Evolutionary conservation across 2,888 invertebrate species (phyloP).

Genomic region (Piscicola geometra): DNA sequence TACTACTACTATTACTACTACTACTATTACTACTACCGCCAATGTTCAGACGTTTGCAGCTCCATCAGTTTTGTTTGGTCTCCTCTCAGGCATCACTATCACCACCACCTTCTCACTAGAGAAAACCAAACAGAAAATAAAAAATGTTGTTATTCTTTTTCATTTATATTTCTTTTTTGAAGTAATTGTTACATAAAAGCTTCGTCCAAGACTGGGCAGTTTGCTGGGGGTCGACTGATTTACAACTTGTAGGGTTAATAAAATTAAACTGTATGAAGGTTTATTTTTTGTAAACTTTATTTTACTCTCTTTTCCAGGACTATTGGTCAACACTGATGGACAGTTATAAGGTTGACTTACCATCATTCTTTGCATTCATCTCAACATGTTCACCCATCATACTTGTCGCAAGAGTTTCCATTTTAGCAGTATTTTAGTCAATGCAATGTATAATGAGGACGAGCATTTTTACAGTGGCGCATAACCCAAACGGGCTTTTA

Average conservation of each 20-base stretch:
- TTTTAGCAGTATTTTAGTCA: too few relatives aligned
- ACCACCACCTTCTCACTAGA: neutral
- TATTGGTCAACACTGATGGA: neutral
- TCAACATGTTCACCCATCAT: too few relatives aligned
- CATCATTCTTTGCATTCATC: too few relatives aligned
- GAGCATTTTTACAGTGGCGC: too few relatives aligned
- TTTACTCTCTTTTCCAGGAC: neutral
- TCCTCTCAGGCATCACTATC: neutral
- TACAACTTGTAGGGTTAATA: too few relatives aligned
- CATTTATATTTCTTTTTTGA: neutral
- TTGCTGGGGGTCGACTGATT: too few relatives aligned
- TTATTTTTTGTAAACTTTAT: neutral
- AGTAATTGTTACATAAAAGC: too few relatives aligned
- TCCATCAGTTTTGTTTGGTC: neutral
- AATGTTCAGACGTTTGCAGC: neutral
- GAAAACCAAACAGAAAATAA: neutral
- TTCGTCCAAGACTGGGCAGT: too few relatives aligned
- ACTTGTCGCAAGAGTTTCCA: too few relatives aligned
- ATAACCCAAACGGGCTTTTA: too few relatives aligned
- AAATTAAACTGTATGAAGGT: too few relatives aligned
- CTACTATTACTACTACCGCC: conserved; percentile 27
- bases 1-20: conserved; percentile 47
- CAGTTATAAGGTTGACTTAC: conserved; percentile 14
- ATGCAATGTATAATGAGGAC: too few relatives aligned
- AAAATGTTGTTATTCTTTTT: neutral